Base-by-base conservation (phyloP, 2,797 vertebrate species). In the Malacoraja senta region DNA sequence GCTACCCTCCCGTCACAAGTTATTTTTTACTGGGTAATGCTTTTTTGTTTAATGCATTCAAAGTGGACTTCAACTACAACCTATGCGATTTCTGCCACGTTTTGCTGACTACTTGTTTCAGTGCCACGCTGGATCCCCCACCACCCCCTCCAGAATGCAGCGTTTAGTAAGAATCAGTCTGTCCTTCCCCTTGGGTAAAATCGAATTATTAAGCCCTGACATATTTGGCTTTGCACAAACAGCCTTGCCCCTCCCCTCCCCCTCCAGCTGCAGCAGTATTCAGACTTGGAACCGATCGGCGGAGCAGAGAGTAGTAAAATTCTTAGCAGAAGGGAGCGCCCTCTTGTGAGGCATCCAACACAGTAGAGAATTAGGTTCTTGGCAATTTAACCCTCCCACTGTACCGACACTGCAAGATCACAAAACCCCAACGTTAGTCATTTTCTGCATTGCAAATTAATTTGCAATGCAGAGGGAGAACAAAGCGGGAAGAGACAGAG, bases 291-390 rank as follows among this genome's bases (percentile, higher is more conserved):
- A 71, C 35, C 68, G 13, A 72, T 17, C 53, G 19, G 29, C 44
- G 4, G 32, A 91, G 84, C 84, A 7, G 32, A 26, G 4, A 74
- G 65, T 32, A 12, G 32, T 0, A 32, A 65, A 21, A 13, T 32
- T 21, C n/a, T 19, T 1, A 68, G 24, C 90, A 91, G 90, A 53
- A 44, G 68, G 0, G 35, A 74, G 90, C 68, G 90, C 35, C 71
- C 90, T 72, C 90, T 21, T 61, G 68, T 91, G 90, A n/a, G 32
- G 3, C 84, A 68, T 88, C 84, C n/a, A 68, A 32, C 65, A 88
- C 65, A 63, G n/a, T n/a, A 32, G 83, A 8, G 0, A 63, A 32
- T n/a, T 35, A 0, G n/a, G 53, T 29, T 58, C 8, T 26, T 58
- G 61, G 81, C 53, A 9, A 44, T 58, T 86, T 86, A 86, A 86